Conservation (phyloP, 37 sponge, comb jelly and placozoan species). For the Ianthella basta region DNA sequence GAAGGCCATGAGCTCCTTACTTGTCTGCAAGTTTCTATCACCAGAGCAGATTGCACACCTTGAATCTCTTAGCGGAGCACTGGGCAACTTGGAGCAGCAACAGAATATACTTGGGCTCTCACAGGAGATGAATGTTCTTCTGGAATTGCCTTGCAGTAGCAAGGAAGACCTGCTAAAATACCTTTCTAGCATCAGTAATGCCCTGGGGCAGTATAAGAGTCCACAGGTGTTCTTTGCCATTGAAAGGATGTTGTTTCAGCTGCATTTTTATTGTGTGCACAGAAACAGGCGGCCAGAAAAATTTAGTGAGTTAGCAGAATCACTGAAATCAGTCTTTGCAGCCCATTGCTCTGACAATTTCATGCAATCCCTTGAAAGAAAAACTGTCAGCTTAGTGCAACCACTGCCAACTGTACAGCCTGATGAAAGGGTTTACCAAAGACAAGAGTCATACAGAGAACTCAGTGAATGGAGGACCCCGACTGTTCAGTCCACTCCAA, state of each 20-base stretch:
- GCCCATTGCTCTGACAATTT: too few relatives aligned
- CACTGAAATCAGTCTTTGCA: too few relatives aligned
- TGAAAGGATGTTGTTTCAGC: constrained; percentile 21
- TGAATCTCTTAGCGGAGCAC: background rate
- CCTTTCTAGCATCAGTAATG: background rate
- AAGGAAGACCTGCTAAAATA: background rate
- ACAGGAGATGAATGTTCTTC: background rate
- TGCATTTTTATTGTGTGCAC: constrained; percentile 28
- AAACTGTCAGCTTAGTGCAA: too few relatives aligned
- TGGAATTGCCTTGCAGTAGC: constrained; percentile 12
- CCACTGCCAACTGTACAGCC: too few relatives aligned
- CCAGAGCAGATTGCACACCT: background rate
- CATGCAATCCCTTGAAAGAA: too few relatives aligned
- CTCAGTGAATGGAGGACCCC: too few relatives aligned
- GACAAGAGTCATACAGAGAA: too few relatives aligned
- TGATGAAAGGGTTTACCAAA: too few relatives aligned
- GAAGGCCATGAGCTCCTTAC: constrained; percentile 11
- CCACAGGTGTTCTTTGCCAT: constrained; percentile 7
- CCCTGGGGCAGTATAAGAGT: background rate
- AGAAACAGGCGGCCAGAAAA: background rate
- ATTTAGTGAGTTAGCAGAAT: background rate
- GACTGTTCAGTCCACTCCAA: too few relatives aligned
- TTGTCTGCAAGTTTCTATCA: constrained; percentile 16
- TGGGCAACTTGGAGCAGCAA: background rate
- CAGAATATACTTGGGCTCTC: background rate